A percentile compares a stretch with the other conserved stretches of the same genome.
Evolutionary conservation across 1,140 invertebrate species (phyloP).

Genomic region (Drosophila orena): DNA sequence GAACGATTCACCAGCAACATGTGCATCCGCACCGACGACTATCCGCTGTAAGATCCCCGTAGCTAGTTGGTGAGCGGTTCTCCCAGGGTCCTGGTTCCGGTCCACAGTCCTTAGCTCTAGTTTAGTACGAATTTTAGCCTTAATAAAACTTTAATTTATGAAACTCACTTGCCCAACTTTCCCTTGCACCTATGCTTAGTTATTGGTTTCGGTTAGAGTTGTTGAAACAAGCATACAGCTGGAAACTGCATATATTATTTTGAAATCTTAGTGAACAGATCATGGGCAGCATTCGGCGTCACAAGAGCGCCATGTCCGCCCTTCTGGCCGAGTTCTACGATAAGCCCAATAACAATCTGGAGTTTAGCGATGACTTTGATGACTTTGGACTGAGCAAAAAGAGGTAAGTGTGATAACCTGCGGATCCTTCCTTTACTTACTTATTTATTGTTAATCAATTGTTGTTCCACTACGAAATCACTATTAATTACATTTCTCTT

Average conservation of each 20-base stretch:
- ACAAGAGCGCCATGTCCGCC: conserved; percentile 89
- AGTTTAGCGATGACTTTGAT: conserved; percentile 79
- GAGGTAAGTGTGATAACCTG: conserved; percentile 48
- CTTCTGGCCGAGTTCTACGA: conserved; percentile 89
- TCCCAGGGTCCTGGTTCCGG: conserved; percentile 26
- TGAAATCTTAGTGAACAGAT: conserved; percentile 89
- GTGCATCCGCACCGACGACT: conserved; percentile 90
- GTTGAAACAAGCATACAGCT: neutral
- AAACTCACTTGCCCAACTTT: conserved; percentile 32
- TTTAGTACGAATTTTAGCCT: conserved; percentile 41
- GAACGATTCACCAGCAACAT: conserved; percentile 91
- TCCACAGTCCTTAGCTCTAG: conserved; percentile 44
- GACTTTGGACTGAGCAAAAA: conserved; percentile 72
- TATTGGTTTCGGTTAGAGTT: conserved; percentile 51
- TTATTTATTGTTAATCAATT: no score
- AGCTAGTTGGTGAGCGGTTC: conserved; percentile 39
- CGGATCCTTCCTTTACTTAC: neutral
- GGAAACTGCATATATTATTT: conserved; percentile 11
- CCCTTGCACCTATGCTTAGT: conserved; percentile 58
- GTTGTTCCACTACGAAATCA: no score
- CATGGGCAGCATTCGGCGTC: conserved; percentile 89
- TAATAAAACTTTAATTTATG: conserved; percentile 71
- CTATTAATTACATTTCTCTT: no score
- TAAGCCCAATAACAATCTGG: conserved; percentile 82
- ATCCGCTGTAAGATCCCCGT: conserved; percentile 89